These are phyloP conservation scores for Neolamprologus hecqui DNA, from an alignment of 2,113 vertebrate species.

Conservation along the genomic window DNA sequence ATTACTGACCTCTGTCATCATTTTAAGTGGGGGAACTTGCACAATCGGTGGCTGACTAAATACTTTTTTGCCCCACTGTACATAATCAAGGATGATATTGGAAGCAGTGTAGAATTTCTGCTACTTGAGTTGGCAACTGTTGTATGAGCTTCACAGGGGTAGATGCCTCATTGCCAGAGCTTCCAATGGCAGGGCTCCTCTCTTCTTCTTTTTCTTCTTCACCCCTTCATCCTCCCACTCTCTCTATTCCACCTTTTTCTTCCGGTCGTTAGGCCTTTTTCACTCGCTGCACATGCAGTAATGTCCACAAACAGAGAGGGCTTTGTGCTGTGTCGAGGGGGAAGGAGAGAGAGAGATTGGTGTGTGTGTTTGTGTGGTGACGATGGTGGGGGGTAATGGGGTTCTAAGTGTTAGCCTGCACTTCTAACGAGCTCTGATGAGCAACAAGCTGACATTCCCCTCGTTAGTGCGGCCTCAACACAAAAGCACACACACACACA, in stretches of 20 bases:
- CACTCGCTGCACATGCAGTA: constrained; percentile 38
- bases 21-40: too few species aligned
- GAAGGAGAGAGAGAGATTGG: not conserved
- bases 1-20: too few species aligned
- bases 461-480: constrained; percentile 45
- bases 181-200: not conserved
- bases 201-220: not conserved
- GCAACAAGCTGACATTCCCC: constrained; percentile 50
- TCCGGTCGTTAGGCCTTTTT: constrained; percentile 57
- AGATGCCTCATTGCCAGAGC: not conserved
- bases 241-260: constrained; percentile 42
- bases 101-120: not conserved
- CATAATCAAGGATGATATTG: not conserved
- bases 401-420: constrained; percentile 41
- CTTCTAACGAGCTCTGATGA: constrained; percentile 60
- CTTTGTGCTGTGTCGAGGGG: constrained; percentile 56
- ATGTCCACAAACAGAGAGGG: constrained; percentile 66
- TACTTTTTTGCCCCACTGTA: not conserved
- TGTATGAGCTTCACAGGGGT: not conserved
- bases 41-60: too few species aligned
- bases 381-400: constrained; percentile 13
- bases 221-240: not conserved
- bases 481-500: constrained; percentile 1
- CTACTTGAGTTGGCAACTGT: not conserved
- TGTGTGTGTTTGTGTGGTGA: not conserved